phyloP scores from a whole-genome alignment of 2,113 vertebrate species.

The Oreochromis niloticus region DNA sequence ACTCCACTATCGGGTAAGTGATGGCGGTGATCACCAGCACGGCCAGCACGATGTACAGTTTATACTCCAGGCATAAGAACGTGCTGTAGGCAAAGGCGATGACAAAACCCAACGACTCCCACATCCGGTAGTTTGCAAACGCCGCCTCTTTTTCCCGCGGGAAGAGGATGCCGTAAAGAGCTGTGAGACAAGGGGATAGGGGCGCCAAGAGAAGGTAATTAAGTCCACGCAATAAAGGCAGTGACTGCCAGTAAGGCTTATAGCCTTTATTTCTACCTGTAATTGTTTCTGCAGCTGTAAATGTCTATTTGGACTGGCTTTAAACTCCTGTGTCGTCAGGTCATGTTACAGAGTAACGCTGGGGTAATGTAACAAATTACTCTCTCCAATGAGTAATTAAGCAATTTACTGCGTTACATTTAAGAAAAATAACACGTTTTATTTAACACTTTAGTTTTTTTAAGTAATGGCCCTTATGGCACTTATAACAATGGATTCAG shows the following conservation, averaged over 20 bases:
- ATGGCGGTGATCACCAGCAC: conserved; percentile 69
- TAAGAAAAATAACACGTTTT: background rate
- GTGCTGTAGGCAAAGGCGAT: conserved; percentile 88
- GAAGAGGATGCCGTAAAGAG: conserved; percentile 85
- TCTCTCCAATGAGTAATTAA: background rate
- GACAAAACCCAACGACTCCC: conserved; percentile 89
- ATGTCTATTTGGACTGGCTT: background rate
- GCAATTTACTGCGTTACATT: background rate
- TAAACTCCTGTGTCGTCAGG: background rate
- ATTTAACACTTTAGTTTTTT: background rate
- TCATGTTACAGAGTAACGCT: background rate
- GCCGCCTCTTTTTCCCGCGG: conserved; percentile 83
- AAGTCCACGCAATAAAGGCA: background rate
- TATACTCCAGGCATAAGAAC: conserved; percentile 77
- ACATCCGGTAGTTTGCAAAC: conserved; percentile 91
- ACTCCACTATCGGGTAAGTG: conserved; percentile 78
- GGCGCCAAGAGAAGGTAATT: background rate
- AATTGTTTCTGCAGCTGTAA: background rate
- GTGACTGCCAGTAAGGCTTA: background rate
- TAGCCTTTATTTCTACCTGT: background rate
- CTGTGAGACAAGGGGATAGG: conserved; percentile 57
- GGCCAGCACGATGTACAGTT: conserved; percentile 79
- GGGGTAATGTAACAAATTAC: background rate
- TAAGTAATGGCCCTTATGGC: background rate
- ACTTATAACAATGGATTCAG: background rate